A percentile compares a stretch with the other conserved stretches of the same genome.
Evolutionary conservation across 2,888 invertebrate genomes (phyloP).

Genomic region (Aproaerema taeniolella): DNA sequence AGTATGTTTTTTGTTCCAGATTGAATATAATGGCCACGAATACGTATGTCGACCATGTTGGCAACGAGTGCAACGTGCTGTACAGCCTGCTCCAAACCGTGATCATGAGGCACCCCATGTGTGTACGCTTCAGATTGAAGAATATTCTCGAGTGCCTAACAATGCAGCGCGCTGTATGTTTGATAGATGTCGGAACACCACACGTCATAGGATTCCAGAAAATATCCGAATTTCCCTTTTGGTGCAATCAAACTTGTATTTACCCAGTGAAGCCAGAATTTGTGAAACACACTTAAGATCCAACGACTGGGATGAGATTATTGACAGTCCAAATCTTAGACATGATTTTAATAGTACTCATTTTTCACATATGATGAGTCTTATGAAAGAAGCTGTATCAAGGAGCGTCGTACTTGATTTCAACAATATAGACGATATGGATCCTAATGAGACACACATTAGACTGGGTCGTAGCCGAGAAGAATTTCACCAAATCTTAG

Average conservation of each 20-base stretch:
- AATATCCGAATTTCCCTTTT: neutral
- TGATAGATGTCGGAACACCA: too few relatives aligned
- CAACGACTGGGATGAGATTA: neutral
- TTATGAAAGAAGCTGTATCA: neutral
- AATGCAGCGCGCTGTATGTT: conserved; percentile 9
- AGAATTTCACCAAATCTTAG: conserved; percentile 3
- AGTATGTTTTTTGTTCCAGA: conserved; percentile 2
- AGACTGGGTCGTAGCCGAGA: conserved; percentile 5
- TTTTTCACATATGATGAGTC: neutral
- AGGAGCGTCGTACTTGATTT: neutral
- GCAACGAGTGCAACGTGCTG: conserved; percentile 14
- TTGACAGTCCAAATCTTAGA: conserved; percentile 14
- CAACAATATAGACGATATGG: conserved; percentile 9
- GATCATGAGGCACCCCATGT: conserved; percentile 9
- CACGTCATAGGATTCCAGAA: too few relatives aligned
- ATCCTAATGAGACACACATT: conserved; percentile 7
- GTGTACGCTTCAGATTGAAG: conserved; percentile 12
- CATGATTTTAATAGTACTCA: conserved; percentile 10
- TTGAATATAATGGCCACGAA: conserved; percentile 10
- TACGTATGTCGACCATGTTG: conserved; percentile 14
- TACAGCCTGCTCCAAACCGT: too few relatives aligned
- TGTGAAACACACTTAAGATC: neutral
- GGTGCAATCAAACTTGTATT: neutral
- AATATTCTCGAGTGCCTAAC: conserved; percentile 13
- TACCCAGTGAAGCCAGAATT: neutral